Evolutionary conservation across 2,888 invertebrate species (phyloP).

Genomic region (Campopleginae sp.): DNA sequence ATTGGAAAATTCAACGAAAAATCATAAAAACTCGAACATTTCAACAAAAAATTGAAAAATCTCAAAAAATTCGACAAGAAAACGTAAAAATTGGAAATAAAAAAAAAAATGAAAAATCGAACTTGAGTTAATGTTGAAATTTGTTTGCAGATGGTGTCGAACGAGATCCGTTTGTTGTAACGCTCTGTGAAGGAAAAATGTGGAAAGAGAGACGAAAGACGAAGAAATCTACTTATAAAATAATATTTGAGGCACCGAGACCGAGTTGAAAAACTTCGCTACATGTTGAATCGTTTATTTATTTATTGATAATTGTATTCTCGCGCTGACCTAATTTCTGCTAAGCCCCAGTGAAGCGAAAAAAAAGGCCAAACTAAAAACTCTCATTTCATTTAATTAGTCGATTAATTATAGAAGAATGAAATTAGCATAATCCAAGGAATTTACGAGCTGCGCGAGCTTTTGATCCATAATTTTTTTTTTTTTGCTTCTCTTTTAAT

Average conservation of each 20-base stretch:
- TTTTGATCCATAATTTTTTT: neutral
- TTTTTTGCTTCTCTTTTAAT: neutral
- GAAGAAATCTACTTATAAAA: slow-evolving; percentile 40
- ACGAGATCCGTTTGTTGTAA: slow-evolving; percentile 74
- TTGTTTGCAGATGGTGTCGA: slow-evolving; percentile 73
- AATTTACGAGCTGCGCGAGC: neutral
- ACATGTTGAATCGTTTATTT: slow-evolving; percentile 3
- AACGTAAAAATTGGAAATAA: no score
- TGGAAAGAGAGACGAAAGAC: slow-evolving; percentile 8
- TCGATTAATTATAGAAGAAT: neutral
- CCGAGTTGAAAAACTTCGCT: slow-evolving; percentile 41
- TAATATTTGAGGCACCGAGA: slow-evolving; percentile 30
- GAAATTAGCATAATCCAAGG: neutral
- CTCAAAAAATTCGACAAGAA: no score
- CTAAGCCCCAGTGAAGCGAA: neutral
- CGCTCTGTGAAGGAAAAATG: slow-evolving; percentile 57
- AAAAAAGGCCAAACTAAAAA: neutral
- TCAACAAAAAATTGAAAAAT: no score
- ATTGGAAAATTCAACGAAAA: no score
- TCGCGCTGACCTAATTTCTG: neutral
- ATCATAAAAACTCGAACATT: no score
- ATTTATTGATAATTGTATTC: neutral
- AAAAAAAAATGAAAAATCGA: neutral
- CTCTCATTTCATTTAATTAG: neutral
- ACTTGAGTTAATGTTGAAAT: slow-evolving; percentile 31